phyloP scores from a whole-genome alignment of 2,797 vertebrate genomes.

The Babyrousa celebensis region DNA sequence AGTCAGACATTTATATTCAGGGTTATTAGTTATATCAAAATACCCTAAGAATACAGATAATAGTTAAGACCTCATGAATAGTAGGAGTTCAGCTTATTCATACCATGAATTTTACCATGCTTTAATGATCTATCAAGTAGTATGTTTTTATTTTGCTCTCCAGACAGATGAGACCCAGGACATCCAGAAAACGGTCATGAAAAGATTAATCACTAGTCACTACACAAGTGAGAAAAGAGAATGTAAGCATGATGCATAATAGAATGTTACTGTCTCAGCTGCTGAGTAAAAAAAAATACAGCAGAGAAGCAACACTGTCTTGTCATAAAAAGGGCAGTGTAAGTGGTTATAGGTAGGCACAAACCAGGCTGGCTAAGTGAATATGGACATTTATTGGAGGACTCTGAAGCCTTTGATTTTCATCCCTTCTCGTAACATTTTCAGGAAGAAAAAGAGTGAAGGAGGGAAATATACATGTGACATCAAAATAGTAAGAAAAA shows the following conservation, averaged over 20 bases:
- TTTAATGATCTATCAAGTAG: not conserved
- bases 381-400: not conserved
- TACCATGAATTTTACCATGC: not conserved
- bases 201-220: not conserved
- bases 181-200: not conserved
- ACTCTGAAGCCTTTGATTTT: not conserved
- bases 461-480: not conserved
- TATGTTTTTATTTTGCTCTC: not conserved
- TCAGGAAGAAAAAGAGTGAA: not conserved
- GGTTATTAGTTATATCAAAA: not conserved
- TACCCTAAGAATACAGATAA: not conserved
- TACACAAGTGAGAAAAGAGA: not conserved
- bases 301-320: not conserved
- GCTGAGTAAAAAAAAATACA: not conserved
- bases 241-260: not conserved
- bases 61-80: not conserved
- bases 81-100: not conserved
- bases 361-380: not conserved
- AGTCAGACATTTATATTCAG: conserved; percentile 36
- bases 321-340: not conserved
- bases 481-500: not conserved
- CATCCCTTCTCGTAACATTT: not conserved
- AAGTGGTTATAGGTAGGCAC: not conserved
- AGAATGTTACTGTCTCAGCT: not conserved
- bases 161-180: not conserved